Evolutionary conservation across 2,797 vertebrate genomes (phyloP), one percentile per base, ranked within the genome.

Genomic region (Linurgus olivaceus): DNA sequence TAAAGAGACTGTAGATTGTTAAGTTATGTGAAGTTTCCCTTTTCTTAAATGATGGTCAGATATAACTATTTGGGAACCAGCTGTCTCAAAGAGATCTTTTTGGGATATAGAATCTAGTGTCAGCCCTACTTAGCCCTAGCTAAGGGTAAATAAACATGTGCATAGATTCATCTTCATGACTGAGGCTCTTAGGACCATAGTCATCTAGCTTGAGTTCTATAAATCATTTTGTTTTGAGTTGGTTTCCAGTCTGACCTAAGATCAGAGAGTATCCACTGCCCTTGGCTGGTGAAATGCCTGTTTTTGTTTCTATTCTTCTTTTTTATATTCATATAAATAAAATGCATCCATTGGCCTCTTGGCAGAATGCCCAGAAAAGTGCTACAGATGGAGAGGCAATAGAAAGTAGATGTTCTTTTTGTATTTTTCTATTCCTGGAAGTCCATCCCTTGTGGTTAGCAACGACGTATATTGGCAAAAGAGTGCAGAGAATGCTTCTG

Each of bases 201-300:
- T 63, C 24, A 52, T 44, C 31, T 47, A 38, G 38, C 40, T 17
- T 63, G 35, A 88, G 38, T 48, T 67, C 65, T 72, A 4, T 17
- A 67, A 61, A 86, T 21, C 29, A 57, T 86, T 86, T 79, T 4
- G 14, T 51, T 85, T 84, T 47, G 52, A n/a, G 55, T 19, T 86
- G 31, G 24, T 90, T 93, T 80, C 51, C 38, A 75, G 68, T 55
- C 21, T 86, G 44, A 75, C 51, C 31, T 77, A 29, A 57, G 47
- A 52, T 77, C 73, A 73, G 68, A 45, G 12, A 71, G 25, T 52
- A 63, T 48, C 45, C 44, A 48, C 14, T 5, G 2, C 26, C 10
- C 26, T 57, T 0, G 0, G n/a, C 2, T 55, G 47, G 26, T 44
- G 25, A 93, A 91, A 74, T 61, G 81, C 42, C 18, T 1, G 0